Evolutionary conservation across 2,797 vertebrate genomes (phyloP).

Genomic region (Rhinichthys osculus): DNA sequence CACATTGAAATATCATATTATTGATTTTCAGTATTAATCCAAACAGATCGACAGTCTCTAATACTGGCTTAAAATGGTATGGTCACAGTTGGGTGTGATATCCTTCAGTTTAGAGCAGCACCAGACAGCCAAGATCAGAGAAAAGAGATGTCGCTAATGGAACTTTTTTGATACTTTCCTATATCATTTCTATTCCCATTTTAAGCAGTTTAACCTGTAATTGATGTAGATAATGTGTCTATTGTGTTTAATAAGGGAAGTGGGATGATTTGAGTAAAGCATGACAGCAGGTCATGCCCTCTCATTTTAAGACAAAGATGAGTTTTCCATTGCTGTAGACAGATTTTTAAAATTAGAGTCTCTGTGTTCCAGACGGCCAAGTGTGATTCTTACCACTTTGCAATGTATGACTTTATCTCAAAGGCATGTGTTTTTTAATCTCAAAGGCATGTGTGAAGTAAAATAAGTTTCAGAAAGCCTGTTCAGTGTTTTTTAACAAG

Average conservation of each 20-base stretch:
- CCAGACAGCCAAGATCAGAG: not conserved
- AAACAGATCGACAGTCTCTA: not conserved
- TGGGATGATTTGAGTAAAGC: not conserved
- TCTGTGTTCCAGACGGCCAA: not conserved
- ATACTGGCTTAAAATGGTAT: not conserved
- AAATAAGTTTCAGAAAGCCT: slow-evolving; percentile 20
- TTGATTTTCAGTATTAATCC: not conserved
- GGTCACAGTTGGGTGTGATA: not conserved
- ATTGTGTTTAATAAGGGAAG: slow-evolving; percentile 67
- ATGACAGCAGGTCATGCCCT: slow-evolving; percentile 22
- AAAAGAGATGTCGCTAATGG: not conserved
- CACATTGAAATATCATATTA: not conserved
- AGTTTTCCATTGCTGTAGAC: not conserved
- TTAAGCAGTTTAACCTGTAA: slow-evolving; percentile 70
- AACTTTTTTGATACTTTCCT: slow-evolving; percentile 10
- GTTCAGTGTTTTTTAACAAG: not conserved
- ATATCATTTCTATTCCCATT: slow-evolving; percentile 31
- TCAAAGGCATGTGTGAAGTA: slow-evolving; percentile 1
- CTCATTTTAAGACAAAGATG: not conserved
- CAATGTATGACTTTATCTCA: slow-evolving; percentile 12
- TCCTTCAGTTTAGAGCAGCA: not conserved
- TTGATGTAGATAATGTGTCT: slow-evolving; percentile 67
- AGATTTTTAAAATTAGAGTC: too few relatives aligned
- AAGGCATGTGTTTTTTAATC: slow-evolving; percentile 11
- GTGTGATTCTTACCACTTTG: not conserved